Base-by-base conservation (phyloP, 2,888 invertebrate genomes). In the Rotaria macrura region DNA sequence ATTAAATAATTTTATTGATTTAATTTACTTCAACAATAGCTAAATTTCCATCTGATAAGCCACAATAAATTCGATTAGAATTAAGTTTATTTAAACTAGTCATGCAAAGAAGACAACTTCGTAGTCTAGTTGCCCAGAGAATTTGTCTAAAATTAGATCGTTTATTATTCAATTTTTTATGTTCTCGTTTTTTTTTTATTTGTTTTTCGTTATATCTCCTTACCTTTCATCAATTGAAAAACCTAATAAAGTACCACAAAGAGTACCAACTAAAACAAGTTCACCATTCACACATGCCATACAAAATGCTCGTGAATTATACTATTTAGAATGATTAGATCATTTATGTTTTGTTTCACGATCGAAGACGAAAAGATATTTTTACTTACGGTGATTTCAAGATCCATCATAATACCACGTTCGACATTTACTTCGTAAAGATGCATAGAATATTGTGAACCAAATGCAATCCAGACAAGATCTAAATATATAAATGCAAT, bases 1-100 rank as follows among this genome's bases (percentile, higher is more conserved):
- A 7, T 43, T 10, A 43, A 40, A 49, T 14, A 20, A 49, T 57
- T 65, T 29, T 2, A 34, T n/a, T 4, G n/a, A 85, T 34, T 29
- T 57, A 84, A 79, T 12, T 85, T 85, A 91, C 92, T 89, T 92
- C 92, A 40, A 92, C 88, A 7, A 92, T 91, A 23, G 92, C 92
- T 20, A 92, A 88, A 0, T 91, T 92, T 20, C 92, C 92, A 88
- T 92, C 92, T 29, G 92, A 92, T 40, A 92, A 88, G 4, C 91
- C 92, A 43, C 91, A 91, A 87, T 91, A 92, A 17, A 92, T 89
- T 74, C 91, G 89, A 47, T 89, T 89, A 79, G 87, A 87, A 10
- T 65, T 52, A 52, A 85, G 84, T 23, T 89, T 89, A 43, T 25
- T 79, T 43, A 38, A 79, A 79, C 43, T 40, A 43, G 25, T 79